phyloP scores from a whole-genome alignment of 2,113 vertebrate genomes.

The Zingel zingel region DNA sequence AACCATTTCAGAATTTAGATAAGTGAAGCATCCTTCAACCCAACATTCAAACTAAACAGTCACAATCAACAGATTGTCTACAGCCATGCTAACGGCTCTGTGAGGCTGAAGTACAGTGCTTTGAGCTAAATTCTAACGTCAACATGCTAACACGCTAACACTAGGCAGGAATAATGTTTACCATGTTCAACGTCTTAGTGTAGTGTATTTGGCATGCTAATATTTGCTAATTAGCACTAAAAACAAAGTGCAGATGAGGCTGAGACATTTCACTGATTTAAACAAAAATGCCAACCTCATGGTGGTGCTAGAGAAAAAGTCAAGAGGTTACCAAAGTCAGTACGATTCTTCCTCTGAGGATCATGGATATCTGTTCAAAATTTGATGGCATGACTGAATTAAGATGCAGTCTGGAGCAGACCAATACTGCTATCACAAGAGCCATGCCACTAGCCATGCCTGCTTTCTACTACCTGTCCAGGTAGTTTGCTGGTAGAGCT shows the following conservation, averaged over 20 bases:
- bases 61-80: too few species aligned
- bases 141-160: background rate
- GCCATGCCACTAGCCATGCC: background rate
- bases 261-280: too few species aligned
- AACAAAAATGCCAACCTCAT: too few species aligned
- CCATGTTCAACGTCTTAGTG: too few species aligned
- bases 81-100: too few species aligned
- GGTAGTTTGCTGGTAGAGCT: constrained; percentile 88
- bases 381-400: too few species aligned
- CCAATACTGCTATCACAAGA: background rate
- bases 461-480: constrained; percentile 67
- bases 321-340: background rate
- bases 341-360: background rate
- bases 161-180: background rate
- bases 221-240: background rate
- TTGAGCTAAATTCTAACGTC: background rate
- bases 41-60: background rate
- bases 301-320: background rate
- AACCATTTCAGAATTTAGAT: background rate
- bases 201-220: too few species aligned
- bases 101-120: too few species aligned
- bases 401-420: background rate
- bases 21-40: background rate
- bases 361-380: too few species aligned
- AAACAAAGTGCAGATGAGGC: background rate